Base-by-base conservation (phyloP, 2,797 vertebrate genomes). In the Pangasius krempfi region DNA sequence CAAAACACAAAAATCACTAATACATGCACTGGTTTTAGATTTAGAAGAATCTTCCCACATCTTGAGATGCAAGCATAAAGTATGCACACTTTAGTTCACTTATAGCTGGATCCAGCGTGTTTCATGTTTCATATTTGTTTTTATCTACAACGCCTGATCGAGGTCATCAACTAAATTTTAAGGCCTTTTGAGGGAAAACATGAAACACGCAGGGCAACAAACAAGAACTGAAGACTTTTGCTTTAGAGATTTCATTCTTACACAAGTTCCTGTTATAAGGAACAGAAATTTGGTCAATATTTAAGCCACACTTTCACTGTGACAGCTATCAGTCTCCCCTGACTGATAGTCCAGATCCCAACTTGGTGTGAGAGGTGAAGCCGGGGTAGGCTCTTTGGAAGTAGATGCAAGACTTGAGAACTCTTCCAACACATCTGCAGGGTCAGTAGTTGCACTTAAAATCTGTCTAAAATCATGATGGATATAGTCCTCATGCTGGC, bases 261-360 rank as follows among this genome's bases (percentile, higher is more conserved):
- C 84, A 81, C 54, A 72, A 25, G 54, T 76, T 64, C 16, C 80
- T 62, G 25, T 70, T 60, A 52, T 76, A 10, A 33, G 10, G 50
- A 58, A 37, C 22, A 60, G 5, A 8, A 14, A 40, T 58, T 5
- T 70, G 54, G n/a, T 50, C 22, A 62, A 73, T 88, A 80, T 88
- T 94, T 93, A 96, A 82, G 93, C 94, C 86, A 94, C 72, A 91
- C 93, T 94, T 89, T 93, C 91, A 44, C 86, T 72, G 8, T 88
- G 93, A 91, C 90, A 89, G 30, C 88, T 83, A 90, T 95, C 93
- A 64, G 80, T 90, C 90, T 89, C 90, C 79, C 86, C 87, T 50
- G 91, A 89, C 7, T 60, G 85, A 91, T 91, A 91, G 79, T 91
- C 90, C 82, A 93, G 72, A 87, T 92, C 92, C 93, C 92, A 92